Evolutionary conservation across 1,140 invertebrate species (phyloP).

Genomic region (Euwallacea fornicatus): DNA sequence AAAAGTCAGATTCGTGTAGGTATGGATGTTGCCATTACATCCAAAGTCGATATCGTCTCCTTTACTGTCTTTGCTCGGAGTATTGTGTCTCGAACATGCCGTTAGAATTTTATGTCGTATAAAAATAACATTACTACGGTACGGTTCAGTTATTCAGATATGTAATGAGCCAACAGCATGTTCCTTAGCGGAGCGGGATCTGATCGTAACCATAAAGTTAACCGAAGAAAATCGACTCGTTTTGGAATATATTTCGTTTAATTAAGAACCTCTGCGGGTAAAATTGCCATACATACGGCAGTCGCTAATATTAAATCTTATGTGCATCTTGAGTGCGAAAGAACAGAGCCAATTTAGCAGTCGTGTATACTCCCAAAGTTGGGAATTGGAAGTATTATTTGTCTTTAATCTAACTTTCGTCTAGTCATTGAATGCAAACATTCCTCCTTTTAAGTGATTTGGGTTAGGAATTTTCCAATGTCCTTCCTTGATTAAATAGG

Average conservation of each 20-base stretch:
- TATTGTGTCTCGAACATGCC: constrained; percentile 49
- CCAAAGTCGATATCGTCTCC: constrained; percentile 25
- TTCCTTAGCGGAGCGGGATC: constrained; percentile 42
- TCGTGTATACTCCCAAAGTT: background rate
- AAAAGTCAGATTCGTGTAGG: too few relatives aligned
- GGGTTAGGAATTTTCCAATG: background rate
- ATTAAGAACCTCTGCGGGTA: constrained; percentile 42
- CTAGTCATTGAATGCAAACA: too few relatives aligned
- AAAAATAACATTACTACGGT: constrained; percentile 49
- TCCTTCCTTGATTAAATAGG: background rate
- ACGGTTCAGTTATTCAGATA: constrained; percentile 50
- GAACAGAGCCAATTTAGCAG: constrained; percentile 21
- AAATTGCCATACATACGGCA: constrained; percentile 30
- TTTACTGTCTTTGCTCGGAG: constrained; percentile 22
- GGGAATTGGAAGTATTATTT: constrained; percentile 3
- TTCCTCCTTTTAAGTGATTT: too few relatives aligned
- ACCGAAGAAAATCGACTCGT: constrained; percentile 44
- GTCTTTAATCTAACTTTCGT: background rate
- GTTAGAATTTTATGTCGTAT: constrained; percentile 50
- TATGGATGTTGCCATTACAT: too few relatives aligned
- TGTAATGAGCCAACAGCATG: constrained; percentile 49
- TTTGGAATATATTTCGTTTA: constrained; percentile 46
- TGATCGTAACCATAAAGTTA: constrained; percentile 47
- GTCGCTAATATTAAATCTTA: constrained; percentile 34
- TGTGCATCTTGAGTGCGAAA: constrained; percentile 30